Conservation (phyloP, 2,113 vertebrate species). For the Pelusios castaneus region DNA sequence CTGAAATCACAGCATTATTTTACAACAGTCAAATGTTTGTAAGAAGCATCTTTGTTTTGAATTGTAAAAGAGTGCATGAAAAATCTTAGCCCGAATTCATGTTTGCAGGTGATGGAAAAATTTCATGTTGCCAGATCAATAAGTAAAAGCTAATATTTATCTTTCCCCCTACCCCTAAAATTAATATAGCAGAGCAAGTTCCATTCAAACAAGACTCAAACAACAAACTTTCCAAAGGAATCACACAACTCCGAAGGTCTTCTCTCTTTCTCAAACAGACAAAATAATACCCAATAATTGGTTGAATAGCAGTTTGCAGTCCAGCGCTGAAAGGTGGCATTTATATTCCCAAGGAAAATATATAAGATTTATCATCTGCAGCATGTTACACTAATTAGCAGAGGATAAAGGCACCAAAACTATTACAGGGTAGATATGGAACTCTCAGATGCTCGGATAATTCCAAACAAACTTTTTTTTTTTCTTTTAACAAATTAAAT, state of each 20-base stretch:
- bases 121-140: neutral
- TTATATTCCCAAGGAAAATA: neutral
- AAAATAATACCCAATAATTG: neutral
- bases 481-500: neutral
- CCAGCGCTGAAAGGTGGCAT: neutral
- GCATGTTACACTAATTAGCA: neutral
- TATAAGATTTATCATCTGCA: neutral
- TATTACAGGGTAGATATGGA: rapidly evolving
- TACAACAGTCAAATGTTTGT: constrained; percentile 14
- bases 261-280: rapidly evolving
- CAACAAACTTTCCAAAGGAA: neutral
- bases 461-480: neutral
- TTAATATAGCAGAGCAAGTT: neutral
- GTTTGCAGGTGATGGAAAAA: neutral
- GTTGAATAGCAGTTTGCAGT: neutral
- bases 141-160: neutral
- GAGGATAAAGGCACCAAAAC: neutral
- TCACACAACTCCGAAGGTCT: neutral
- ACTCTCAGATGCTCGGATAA: neutral
- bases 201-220: neutral
- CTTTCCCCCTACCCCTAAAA: no score
- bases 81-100: neutral
- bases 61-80: neutral
- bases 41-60: neutral
- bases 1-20: constrained; percentile 6